Conservation (phyloP, 2,797 vertebrate species). For the Amblyopsis hoosieri region DNA sequence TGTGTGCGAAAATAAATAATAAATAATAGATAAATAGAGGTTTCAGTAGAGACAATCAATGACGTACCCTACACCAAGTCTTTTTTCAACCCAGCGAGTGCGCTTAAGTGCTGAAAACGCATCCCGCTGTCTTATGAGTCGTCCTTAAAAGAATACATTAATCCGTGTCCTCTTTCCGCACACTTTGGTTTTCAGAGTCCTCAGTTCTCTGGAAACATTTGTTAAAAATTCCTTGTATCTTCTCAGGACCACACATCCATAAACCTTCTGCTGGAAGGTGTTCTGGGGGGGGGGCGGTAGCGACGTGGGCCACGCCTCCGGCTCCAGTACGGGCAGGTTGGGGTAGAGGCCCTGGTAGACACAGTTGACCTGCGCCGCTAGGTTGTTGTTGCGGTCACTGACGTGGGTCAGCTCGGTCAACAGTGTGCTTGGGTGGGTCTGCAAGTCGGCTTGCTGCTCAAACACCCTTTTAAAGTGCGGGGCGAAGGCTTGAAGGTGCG, state of each 20-base stretch:
- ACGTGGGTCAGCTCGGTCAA: constrained; percentile 28
- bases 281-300: constrained; percentile 74
- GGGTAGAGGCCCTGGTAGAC: constrained; percentile 72
- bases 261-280: constrained; percentile 82
- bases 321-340: constrained; percentile 69
- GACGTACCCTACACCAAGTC: constrained; percentile 51
- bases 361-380: constrained; percentile 39
- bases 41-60: constrained; percentile 18
- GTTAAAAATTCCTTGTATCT: constrained; percentile 70
- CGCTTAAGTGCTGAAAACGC: constrained; percentile 18
- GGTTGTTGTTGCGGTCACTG: constrained; percentile 3
- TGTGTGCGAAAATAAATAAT: constrained; percentile 73
- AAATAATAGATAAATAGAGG: constrained; percentile 76
- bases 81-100: constrained; percentile 15
- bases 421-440: constrained; percentile 51
- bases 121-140: constrained; percentile 19
- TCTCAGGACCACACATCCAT: constrained; percentile 78
- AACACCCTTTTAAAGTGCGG: constrained; percentile 71
- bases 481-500: constrained; percentile 64
- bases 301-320: constrained; percentile 56
- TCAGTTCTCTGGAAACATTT: constrained; percentile 59
- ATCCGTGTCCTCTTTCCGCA: constrained; percentile 43
- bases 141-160: constrained; percentile 33
- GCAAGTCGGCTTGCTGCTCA: constrained; percentile 78
- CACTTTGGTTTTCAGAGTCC: constrained; percentile 54